Evolutionary conservation across 1,140 invertebrate genomes (phyloP), one percentile per base, ranked within the genome.

Genomic region (Diorhabda carinulata): DNA sequence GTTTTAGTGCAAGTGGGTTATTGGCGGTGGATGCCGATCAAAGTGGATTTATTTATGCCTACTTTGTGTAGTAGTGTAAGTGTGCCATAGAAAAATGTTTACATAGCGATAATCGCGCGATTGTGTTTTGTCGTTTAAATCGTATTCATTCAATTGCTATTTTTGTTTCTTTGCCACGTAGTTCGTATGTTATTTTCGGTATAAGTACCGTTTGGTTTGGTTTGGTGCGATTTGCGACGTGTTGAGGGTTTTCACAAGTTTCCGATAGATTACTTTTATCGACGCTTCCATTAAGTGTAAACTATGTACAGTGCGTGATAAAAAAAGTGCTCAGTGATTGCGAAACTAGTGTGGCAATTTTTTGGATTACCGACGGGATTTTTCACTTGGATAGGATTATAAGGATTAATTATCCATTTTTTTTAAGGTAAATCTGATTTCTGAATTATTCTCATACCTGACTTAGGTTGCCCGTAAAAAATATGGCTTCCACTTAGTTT

Each of bases 151-250:
- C 10, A 47, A 60, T 42, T 60, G 58, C 63, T 64, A 64, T 64
- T 64, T 64, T 64, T 47, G 63, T 56, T 63, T 43, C 63, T 64
- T 56, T 64, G 63, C 63, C 63, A 64, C 63, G 63, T 64, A 63
- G 61, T 56, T 56, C 10, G 58, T 42, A 62, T 41, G 63, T 52
- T 64, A 64, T 64, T 64, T 64, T 64, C 6, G 63, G 63, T 64
- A 57, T 64, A 25, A 44, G 63, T 64, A 57, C 63, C 63, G 63
- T 64, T 64, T 64, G 9, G 61, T 43, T 10, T 43, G 61, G 43
- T 62, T 10, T 42, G n/a, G 41, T 41, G 58, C 42, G 61, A 43
- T 64, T 63, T 57, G 44, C 56, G 47, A 56, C 63, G 44, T 25
- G 63, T 64, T 64, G 44, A 25, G 44, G 9, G 61, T 9, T 63